Evolutionary conservation across 2,888 invertebrate species (phyloP).

Genomic region (Ectemnius continuus): DNA sequence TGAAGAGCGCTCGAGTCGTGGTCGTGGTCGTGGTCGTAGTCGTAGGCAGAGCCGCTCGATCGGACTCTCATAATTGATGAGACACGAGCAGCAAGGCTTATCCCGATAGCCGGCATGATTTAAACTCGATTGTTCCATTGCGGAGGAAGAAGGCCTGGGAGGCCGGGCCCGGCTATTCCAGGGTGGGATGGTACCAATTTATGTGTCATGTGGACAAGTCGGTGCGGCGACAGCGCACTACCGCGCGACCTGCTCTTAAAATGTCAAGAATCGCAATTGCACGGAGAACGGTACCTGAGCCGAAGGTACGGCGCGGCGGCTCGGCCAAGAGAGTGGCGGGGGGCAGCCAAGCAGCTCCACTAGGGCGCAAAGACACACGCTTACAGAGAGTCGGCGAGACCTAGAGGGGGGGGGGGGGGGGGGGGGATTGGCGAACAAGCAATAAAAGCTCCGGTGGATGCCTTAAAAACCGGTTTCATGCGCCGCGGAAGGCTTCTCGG

Average conservation of each 20-base stretch:
- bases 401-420: no score
- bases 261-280: constrained; percentile 44
- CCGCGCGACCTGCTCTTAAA: constrained; percentile 30
- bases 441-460: constrained; percentile 52
- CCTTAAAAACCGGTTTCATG: constrained; percentile 67
- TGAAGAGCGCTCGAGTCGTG: constrained; percentile 5
- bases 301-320: constrained; percentile 17
- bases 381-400: no score
- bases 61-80: no score
- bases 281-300: constrained; percentile 43
- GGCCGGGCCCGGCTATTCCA: constrained; percentile 20
- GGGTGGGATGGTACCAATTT: constrained; percentile 43
- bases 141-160: not conserved
- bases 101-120: not conserved
- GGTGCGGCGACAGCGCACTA: constrained; percentile 9
- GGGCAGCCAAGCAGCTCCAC: no score
- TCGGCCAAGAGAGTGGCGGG: no score
- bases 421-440: no score
- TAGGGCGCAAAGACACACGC: no score
- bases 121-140: not conserved
- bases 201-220: constrained; percentile 40
- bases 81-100: no score
- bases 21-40: not conserved
- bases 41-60: no score
- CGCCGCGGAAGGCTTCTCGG: constrained; percentile 62